Evolutionary conservation across 2,888 invertebrate species (phyloP).

Genomic region (Yponomeuta evonymella): DNA sequence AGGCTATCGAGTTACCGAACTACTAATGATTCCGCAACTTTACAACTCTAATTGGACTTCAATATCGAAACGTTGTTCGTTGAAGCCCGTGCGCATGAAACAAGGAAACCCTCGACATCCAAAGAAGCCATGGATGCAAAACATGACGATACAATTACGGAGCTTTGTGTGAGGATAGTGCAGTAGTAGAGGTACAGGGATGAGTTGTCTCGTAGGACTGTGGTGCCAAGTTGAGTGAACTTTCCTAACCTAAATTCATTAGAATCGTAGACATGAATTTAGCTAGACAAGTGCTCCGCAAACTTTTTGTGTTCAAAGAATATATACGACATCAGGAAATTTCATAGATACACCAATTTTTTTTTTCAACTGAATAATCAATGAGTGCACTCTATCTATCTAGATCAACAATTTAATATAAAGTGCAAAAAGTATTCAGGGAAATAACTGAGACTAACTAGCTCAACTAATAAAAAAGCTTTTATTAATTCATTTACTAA

Average conservation of each 20-base stretch:
- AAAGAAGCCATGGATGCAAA: background rate
- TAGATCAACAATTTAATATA: too few relatives aligned
- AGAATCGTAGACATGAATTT: too few relatives aligned
- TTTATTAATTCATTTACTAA: too few relatives aligned
- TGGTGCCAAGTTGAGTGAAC: background rate
- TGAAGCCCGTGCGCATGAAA: background rate
- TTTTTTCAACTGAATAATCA: too few relatives aligned
- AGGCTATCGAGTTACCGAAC: slow-evolving; percentile 57
- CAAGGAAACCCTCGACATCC: background rate
- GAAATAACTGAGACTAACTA: too few relatives aligned
- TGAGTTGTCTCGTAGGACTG: background rate
- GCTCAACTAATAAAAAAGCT: too few relatives aligned
- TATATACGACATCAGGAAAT: too few relatives aligned
- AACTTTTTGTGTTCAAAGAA: too few relatives aligned
- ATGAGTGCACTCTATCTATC: too few relatives aligned
- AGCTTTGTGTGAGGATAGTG: background rate
- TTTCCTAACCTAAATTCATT: background rate
- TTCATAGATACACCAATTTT: too few relatives aligned
- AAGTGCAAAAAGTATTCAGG: too few relatives aligned
- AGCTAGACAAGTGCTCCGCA: too few relatives aligned
- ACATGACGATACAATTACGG: background rate
- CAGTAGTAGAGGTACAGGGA: background rate
- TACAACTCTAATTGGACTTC: slow-evolving; percentile 17
- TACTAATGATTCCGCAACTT: slow-evolving; percentile 26
- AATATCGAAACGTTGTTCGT: background rate